These are phyloP conservation scores for Petrocephalus schoutedeni DNA, from an alignment of 2,797 vertebrate species.

Conservation along the genomic window DNA sequence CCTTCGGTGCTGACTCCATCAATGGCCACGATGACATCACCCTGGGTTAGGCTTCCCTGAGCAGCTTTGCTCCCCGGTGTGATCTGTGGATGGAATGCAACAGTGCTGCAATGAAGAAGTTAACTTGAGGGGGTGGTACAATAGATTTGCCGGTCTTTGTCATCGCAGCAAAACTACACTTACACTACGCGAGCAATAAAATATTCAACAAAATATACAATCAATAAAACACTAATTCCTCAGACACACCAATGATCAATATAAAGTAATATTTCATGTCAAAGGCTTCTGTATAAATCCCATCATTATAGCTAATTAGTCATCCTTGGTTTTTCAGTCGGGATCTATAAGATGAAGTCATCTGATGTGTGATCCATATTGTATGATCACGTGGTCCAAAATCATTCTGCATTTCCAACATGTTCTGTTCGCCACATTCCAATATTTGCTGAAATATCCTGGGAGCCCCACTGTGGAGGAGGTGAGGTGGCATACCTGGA, in stretches of 20 bases:
- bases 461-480: neutral
- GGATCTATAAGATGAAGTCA: neutral
- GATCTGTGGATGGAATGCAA: conserved; percentile 62
- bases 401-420: neutral
- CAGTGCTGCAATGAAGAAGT: neutral
- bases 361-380: neutral
- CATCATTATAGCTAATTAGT: neutral
- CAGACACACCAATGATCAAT: neutral
- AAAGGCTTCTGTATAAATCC: neutral
- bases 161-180: neutral
- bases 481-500: too few relatives aligned
- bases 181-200: neutral
- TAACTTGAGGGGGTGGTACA: neutral
- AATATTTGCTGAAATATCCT: neutral
- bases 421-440: neutral
- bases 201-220: neutral
- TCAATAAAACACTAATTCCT: neutral
- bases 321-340: neutral
- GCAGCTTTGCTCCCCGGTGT: conserved; percentile 91
- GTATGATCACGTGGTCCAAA: neutral
- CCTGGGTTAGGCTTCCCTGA: conserved; percentile 81
- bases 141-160: neutral
- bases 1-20: conserved; percentile 87
- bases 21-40: conserved; percentile 89
- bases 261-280: neutral